phyloP scores from a whole-genome alignment of 2,888 invertebrate species.

The Drosophila nr. medialis region DNA sequence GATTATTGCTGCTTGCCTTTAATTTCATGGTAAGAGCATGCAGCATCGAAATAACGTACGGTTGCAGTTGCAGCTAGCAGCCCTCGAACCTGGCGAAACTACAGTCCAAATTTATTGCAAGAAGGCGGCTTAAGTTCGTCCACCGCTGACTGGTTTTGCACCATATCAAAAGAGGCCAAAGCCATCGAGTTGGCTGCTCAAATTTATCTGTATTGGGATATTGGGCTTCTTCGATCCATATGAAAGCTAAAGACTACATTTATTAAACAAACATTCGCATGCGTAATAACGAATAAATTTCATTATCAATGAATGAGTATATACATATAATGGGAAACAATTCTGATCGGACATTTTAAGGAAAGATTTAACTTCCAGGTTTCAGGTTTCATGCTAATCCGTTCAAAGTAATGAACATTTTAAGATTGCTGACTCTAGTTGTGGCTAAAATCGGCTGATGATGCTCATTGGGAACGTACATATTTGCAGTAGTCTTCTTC shows the following conservation, averaged over 20 bases:
- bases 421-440: neutral
- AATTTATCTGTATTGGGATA: neutral
- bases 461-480: neutral
- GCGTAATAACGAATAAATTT: neutral
- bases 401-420: neutral
- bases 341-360: neutral
- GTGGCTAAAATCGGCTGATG: neutral
- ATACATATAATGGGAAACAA: neutral
- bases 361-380: neutral
- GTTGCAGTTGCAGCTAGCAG: constrained; percentile 9
- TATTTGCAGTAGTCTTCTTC: neutral
- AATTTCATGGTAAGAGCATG: constrained; percentile 20
- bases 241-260: neutral
- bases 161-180: constrained; percentile 22
- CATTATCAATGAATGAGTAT: neutral
- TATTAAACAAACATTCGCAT: neutral
- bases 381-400: neutral
- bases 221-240: neutral
- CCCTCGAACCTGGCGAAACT: constrained; percentile 11
- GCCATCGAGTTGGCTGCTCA: neutral
- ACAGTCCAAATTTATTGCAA: constrained; percentile 38
- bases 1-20: constrained; percentile 42
- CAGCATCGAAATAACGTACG: neutral
- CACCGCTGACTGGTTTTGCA: constrained; percentile 1
- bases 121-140: constrained; percentile 21